A percentile compares a stretch with the other conserved stretches of the same genome.
Evolutionary conservation across 2,888 invertebrate genomes (phyloP).

Genomic region (Diplolepis rosae): DNA sequence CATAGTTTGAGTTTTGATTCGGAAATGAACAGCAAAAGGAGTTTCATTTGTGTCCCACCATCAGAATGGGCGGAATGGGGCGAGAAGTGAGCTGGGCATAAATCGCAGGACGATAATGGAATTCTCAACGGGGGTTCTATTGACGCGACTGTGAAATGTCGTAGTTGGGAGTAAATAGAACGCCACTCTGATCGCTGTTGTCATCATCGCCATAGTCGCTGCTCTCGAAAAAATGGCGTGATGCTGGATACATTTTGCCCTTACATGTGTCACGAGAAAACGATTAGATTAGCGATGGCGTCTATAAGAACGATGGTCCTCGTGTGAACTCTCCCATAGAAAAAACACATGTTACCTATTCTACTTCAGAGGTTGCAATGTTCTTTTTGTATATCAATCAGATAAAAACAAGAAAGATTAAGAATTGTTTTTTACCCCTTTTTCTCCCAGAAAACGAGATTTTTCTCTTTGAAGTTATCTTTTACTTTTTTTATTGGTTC

Average conservation of each 20-base stretch:
- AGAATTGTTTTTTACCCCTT: too few relatives aligned
- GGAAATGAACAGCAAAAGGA: too few relatives aligned
- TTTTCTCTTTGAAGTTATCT: too few relatives aligned
- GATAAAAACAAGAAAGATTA: too few relatives aligned
- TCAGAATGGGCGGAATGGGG: constrained; percentile 18
- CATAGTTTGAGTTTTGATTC: too few relatives aligned
- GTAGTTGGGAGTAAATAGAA: constrained; percentile 34
- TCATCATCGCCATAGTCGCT: constrained; percentile 3
- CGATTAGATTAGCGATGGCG: constrained; percentile 62
- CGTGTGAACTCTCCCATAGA: constrained; percentile 68
- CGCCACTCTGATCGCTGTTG: constrained; percentile 25
- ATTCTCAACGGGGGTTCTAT: constrained; percentile 70
- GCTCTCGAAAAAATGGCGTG: neutral
- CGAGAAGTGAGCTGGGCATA: constrained; percentile 47
- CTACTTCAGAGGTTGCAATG: neutral
- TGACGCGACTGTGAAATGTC: constrained; percentile 66
- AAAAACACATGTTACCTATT: constrained; percentile 60
- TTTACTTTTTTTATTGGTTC: too few relatives aligned
- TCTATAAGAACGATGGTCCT: constrained; percentile 48
- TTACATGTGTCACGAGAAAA: constrained; percentile 43
- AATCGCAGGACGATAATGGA: constrained; percentile 70
- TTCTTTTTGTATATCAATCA: neutral
- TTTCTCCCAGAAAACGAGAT: too few relatives aligned
- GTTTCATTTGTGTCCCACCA: neutral
- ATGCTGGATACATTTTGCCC: neutral